Conservation (phyloP, 2,888 invertebrate genomes). For the Tanypteryx hageni region DNA sequence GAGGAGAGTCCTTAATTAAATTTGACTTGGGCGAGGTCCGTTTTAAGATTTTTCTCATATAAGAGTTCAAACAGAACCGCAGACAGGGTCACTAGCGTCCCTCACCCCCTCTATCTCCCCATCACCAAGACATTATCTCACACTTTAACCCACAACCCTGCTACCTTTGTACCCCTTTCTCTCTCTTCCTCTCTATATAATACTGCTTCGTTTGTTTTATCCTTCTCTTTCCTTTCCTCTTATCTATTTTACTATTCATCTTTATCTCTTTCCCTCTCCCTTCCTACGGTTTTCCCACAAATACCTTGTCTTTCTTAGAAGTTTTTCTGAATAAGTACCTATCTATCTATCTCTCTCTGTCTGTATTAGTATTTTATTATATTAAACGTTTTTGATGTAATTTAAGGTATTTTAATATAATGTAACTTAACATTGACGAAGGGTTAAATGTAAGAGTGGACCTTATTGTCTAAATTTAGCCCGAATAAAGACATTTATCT, state of each 20-base stretch:
- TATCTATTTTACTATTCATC: neutral
- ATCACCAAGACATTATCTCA: neutral
- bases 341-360: too few relatives aligned
- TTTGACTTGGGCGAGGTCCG: slow-evolving; percentile 28
- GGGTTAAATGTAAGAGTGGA: too few relatives aligned
- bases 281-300: neutral
- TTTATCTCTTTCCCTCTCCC: neutral
- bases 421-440: too few relatives aligned
- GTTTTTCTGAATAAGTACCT: too few relatives aligned
- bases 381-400: too few relatives aligned
- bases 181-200: neutral
- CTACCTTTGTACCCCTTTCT: neutral
- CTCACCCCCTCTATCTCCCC: neutral
- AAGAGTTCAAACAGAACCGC: neutral
- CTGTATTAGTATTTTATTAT: too few relatives aligned
- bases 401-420: too few relatives aligned
- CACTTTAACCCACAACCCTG: neutral
- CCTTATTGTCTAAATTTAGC: too few relatives aligned
- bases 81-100: neutral
- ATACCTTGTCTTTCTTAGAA: too few relatives aligned
- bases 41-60: neutral
- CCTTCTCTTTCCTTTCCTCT: neutral
- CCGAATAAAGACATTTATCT: too few relatives aligned
- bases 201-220: neutral
- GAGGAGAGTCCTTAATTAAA: neutral